These are phyloP conservation scores for Halcyon badia DNA, from an alignment of 2,797 vertebrate genomes.

Conservation along the genomic window DNA sequence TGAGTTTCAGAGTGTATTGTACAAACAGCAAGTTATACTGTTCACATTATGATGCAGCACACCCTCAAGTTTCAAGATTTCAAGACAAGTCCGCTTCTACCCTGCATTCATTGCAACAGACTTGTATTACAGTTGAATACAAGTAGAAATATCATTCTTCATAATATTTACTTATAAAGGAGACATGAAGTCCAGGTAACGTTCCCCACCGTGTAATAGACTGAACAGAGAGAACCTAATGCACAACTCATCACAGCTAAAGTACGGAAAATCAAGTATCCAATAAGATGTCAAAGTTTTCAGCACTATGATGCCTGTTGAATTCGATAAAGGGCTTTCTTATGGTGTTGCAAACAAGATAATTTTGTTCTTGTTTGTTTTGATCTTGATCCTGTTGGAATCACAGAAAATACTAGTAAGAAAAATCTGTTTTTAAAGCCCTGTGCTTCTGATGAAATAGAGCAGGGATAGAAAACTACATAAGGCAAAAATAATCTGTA, in stretches of 20 bases:
- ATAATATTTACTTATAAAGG: neutral
- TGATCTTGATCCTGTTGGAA: neutral
- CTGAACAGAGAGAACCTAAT: neutral
- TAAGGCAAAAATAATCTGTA: slow-evolving; percentile 32
- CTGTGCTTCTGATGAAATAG: neutral
- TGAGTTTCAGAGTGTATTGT: neutral
- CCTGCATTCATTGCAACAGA: neutral
- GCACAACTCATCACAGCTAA: neutral
- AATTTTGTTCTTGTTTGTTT: neutral
- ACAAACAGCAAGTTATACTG: neutral
- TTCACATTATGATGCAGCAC: neutral
- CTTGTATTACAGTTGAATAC: neutral
- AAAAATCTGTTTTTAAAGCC: neutral
- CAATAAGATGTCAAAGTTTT: neutral
- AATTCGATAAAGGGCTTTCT: neutral
- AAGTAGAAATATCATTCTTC: neutral
- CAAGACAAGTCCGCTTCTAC: neutral
- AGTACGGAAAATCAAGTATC: neutral
- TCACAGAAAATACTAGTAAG: neutral
- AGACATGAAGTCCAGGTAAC: neutral
- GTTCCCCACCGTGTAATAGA: neutral
- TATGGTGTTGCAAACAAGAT: neutral
- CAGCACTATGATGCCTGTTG: neutral
- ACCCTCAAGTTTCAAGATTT: neutral
- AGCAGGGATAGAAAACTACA: neutral